A percentile compares a stretch with the other conserved stretches of the same genome.
Evolutionary conservation across 1,140 invertebrate genomes (phyloP).

Genomic region (Idris sp.): DNA sequence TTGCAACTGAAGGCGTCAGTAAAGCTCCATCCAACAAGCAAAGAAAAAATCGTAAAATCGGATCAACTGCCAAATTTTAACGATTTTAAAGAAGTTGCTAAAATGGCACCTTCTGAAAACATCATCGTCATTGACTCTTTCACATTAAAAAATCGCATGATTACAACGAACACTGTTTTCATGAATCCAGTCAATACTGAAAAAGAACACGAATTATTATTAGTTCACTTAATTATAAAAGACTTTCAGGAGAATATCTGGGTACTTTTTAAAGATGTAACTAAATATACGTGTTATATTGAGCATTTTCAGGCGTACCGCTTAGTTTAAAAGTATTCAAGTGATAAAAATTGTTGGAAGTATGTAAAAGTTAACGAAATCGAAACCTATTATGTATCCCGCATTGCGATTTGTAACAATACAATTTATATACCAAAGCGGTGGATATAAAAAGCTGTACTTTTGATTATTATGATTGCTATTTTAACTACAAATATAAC

Average conservation of each 20-base stretch:
- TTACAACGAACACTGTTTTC: slow-evolving; percentile 10
- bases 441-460: slow-evolving; percentile 26
- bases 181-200: slow-evolving; percentile 21
- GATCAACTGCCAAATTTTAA: not conserved
- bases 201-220: slow-evolving; percentile 17
- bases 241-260: slow-evolving; percentile 1
- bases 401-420: not conserved
- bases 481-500: too few species aligned
- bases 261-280: slow-evolving; percentile 15
- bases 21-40: too few species aligned
- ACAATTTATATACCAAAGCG: slow-evolving; percentile 15
- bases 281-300: slow-evolving; percentile 25
- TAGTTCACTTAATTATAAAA: slow-evolving; percentile 10
- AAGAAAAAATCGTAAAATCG: not conserved
- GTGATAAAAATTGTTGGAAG: too few species aligned
- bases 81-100: not conserved
- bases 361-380: slow-evolving; percentile 9
- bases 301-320: slow-evolving; percentile 35
- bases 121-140: not conserved
- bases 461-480: too few species aligned
- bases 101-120: not conserved
- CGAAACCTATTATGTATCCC: slow-evolving; percentile 28
- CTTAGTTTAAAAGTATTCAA: not conserved
- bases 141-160: slow-evolving; percentile 15
- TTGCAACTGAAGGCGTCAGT: not conserved